Conservation (phyloP, 2,797 vertebrate genomes). For the Enteromius viviparus region DNA sequence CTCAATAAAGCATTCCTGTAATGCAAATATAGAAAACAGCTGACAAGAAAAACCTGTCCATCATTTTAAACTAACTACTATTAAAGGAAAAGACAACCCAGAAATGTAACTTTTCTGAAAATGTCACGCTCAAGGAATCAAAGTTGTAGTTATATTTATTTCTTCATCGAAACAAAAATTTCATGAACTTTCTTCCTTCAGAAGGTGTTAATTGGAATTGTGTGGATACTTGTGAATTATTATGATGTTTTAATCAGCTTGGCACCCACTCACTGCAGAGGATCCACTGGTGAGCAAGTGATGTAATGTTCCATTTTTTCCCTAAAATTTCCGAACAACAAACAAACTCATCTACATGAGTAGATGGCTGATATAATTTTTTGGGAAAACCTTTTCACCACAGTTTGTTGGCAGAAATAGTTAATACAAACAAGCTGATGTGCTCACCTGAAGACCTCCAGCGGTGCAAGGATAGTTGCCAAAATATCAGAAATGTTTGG, state of each 20-base stretch:
- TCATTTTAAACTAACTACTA: not conserved
- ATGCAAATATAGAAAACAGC: not conserved
- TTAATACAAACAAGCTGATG: not conserved
- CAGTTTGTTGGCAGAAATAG: not conserved
- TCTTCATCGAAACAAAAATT: not conserved
- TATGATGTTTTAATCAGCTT: not conserved
- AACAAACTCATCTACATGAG: not conserved
- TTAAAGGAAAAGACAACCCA: not conserved
- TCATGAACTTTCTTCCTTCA: not conserved
- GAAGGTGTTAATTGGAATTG: not conserved
- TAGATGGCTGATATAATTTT: not conserved
- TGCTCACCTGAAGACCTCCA: constrained; percentile 94
- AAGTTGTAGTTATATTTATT: not conserved
- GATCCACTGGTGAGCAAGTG: not conserved
- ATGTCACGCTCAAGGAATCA: not conserved
- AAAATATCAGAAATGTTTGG: constrained; percentile 82
- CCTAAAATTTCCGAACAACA: not conserved
- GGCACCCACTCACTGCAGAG: not conserved
- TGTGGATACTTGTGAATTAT: not conserved
- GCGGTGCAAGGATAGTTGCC: constrained; percentile 89
- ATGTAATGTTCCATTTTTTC: not conserved
- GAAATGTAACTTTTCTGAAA: not conserved
- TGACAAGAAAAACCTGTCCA: not conserved
- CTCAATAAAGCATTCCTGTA: not conserved
- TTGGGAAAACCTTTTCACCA: not conserved